Conservation (phyloP, 2,113 vertebrate species). For the Otocyon megalotis region DNA sequence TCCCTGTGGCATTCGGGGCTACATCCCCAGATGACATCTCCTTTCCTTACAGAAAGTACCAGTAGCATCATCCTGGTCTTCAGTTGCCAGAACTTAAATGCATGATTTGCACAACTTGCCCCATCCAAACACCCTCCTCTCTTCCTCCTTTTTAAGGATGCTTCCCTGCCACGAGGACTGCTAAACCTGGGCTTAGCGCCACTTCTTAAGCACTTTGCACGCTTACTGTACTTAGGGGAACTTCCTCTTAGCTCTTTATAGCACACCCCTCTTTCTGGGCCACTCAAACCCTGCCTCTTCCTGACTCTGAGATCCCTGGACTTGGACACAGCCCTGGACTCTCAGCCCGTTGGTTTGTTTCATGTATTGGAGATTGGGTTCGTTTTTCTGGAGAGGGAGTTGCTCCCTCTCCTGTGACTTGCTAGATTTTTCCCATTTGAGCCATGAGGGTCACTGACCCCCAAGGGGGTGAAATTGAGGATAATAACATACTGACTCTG, state of each 20-base stretch:
- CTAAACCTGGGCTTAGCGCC: background rate
- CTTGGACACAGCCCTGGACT: background rate
- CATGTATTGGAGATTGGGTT: background rate
- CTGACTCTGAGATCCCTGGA: background rate
- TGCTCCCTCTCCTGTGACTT: background rate
- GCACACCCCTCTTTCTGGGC: background rate
- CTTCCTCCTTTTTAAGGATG: background rate
- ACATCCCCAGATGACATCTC: no score
- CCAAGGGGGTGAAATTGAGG: background rate
- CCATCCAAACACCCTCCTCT: background rate
- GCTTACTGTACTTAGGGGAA: background rate
- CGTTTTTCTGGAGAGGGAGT: background rate
- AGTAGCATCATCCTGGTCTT: background rate
- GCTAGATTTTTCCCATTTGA: background rate
- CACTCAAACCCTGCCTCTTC: background rate
- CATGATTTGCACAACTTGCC: background rate
- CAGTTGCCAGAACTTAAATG: background rate
- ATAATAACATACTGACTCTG: background rate
- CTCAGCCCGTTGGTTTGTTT: background rate
- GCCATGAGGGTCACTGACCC: background rate
- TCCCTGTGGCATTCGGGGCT: background rate
- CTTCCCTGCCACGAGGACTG: background rate
- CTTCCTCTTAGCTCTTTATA: background rate
- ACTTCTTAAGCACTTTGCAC: background rate
- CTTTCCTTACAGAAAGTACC: background rate